Evolutionary conservation across 2,888 invertebrate species (phyloP).

Genomic region (Drosophila phalerata): DNA sequence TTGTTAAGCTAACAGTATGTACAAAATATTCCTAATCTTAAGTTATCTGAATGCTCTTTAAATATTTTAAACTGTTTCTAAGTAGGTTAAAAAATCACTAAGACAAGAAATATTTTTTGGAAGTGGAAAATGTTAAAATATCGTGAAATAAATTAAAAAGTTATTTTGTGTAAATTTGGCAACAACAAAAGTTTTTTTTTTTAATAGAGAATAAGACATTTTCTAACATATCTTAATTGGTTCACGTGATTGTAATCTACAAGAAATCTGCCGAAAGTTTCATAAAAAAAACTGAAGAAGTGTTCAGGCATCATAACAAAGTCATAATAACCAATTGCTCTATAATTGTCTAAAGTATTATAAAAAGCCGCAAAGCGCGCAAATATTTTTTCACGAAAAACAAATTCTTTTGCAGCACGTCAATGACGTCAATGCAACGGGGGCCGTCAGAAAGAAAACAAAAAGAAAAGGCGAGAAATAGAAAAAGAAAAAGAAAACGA

Average conservation of each 20-base stretch:
- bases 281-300: neutral
- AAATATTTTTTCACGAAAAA: slow-evolving; percentile 79
- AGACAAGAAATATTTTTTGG: too few species aligned
- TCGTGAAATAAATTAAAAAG: too few species aligned
- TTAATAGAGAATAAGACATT: neutral
- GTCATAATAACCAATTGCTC: slow-evolving; percentile 45
- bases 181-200: too few species aligned
- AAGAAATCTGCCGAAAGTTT: neutral
- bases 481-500: slow-evolving; percentile 11
- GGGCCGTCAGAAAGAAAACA: slow-evolving; percentile 56
- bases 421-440: slow-evolving; percentile 77
- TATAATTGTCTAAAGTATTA: slow-evolving; percentile 37
- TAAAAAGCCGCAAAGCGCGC: slow-evolving; percentile 56
- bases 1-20: neutral
- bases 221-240: neutral
- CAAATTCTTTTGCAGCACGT: slow-evolving; percentile 75
- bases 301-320: slow-evolving; percentile 34
- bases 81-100: too few species aligned
- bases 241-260: slow-evolving; percentile 5
- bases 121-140: too few species aligned
- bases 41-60: neutral
- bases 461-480: slow-evolving; percentile 4
- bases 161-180: too few species aligned
- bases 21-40: neutral
- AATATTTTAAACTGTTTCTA: too few species aligned